These are phyloP conservation scores for Noctua pronuba DNA, from an alignment of 2,888 invertebrate species.

Conservation along the genomic window DNA sequence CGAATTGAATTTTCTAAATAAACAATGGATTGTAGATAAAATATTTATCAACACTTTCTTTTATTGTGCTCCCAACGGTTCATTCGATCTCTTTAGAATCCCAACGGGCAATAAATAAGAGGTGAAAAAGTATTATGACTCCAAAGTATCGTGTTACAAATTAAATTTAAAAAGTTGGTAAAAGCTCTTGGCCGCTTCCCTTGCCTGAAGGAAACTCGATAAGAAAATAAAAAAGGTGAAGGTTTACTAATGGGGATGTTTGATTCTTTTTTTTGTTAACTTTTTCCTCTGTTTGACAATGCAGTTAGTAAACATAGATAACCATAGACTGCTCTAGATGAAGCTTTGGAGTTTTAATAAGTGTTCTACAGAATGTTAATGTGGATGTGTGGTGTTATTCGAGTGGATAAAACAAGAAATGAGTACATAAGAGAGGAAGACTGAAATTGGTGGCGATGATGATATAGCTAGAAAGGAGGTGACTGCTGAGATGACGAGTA, in stretches of 20 bases:
- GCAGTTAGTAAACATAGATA: neutral
- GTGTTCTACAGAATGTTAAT: no score
- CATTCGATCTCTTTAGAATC: conserved; percentile 37
- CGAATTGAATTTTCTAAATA: conserved; percentile 23
- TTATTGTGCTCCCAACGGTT: conserved; percentile 20
- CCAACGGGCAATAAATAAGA: conserved; percentile 44
- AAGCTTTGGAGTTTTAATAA: neutral
- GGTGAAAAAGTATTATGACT: conserved; percentile 46
- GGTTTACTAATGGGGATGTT: neutral
- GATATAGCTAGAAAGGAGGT: no score
- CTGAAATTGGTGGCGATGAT: no score
- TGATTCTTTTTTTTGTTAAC: neutral
- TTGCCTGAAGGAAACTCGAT: conserved; percentile 28
- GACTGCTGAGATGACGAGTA: no score
- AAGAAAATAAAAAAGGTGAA: conserved; percentile 18
- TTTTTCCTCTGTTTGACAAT: neutral
- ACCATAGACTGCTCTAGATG: neutral
- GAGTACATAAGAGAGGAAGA: no score
- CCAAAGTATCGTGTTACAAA: conserved; percentile 49
- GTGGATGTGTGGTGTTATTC: no score
- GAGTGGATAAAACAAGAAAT: no score
- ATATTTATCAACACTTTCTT: conserved; percentile 38
- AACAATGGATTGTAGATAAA: conserved; percentile 38
- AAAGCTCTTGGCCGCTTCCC: conserved; percentile 6
- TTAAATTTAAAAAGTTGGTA: conserved; percentile 49